Base-by-base conservation (phyloP, 2,797 vertebrate species). In the Myotis findleyi region DNA sequence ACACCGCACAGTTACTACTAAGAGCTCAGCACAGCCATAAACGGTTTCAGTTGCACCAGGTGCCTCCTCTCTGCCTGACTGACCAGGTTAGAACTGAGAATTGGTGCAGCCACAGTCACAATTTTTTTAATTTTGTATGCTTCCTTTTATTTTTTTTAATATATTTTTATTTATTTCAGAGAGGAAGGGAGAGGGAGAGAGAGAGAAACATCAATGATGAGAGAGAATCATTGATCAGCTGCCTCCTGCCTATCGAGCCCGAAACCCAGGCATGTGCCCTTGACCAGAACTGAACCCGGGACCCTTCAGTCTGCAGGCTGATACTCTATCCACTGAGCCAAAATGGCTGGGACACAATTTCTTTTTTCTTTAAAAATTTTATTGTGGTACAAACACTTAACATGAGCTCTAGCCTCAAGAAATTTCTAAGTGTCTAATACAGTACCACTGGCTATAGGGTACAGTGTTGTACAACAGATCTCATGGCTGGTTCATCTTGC, bases 21-120 rank as follows among this genome's bases (percentile, higher is more conserved):
- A 77, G 49, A 81, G 49, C 76, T 12, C 2, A 71, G 64, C 30
- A 17, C 0, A 18, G 17, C 44, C 77, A 33, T 5, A 20, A 33
- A 3, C 4, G 0, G 1, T 21, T 44, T 23, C 6, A 21, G 3
- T 2, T 30, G n/a, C 17, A 20, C 38, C 16, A 4, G 14, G 12
- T 12, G 68, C 38, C 4, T 44, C 68, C 59, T 17, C 1, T 30
- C 53, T 36, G 21, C 69, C 57, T 41, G 73, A 36, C 4, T 0
- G 2, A n/a, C 14, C 25, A 51, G 25, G 14, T 76, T 11, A 75
- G 30, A 82, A n/a, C 18, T 1, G 27, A 84, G 41, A 2, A 38
- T 10, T 33, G 8, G 3, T 2, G 20, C 30, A n/a, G 6, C n/a
- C n/a, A 25, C n/a, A 5, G 49, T 33, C 11, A 11, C 7, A 21